Conservation (phyloP, 1,140 invertebrate genomes). For the Caenorhabditis brenneri region DNA sequence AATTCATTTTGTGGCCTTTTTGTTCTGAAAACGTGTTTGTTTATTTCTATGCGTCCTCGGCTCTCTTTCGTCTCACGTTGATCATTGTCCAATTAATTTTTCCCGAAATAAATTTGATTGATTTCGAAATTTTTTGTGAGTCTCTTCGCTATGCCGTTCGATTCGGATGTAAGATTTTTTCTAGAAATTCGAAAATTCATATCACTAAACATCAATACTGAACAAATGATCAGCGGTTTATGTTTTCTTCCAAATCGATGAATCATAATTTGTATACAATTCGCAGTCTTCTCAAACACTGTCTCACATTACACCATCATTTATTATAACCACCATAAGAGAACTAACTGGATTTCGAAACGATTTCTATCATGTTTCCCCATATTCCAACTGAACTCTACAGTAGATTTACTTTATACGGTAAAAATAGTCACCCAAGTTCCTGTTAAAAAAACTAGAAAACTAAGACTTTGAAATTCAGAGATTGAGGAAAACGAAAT, state of each 20-base stretch:
- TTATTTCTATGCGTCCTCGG: not conserved
- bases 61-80: not conserved
- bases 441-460: too few species aligned
- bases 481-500: too few species aligned
- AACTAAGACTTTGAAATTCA: too few species aligned
- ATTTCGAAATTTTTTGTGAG: not conserved
- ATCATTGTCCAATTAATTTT: not conserved
- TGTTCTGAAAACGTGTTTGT: not conserved
- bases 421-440: too few species aligned
- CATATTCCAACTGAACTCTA: too few species aligned
- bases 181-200: not conserved
- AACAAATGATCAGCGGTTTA: too few species aligned
- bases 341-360: not conserved
- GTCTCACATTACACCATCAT: not conserved
- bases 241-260: not conserved
- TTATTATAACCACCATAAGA: not conserved
- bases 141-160: not conserved
- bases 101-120: not conserved
- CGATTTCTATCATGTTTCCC: not conserved
- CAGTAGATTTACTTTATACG: too few species aligned
- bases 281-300: not conserved
- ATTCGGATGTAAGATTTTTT: slow-evolving; percentile 6
- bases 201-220: too few species aligned
- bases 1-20: not conserved
- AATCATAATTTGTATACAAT: not conserved